Evolutionary conservation across 2,797 vertebrate species (phyloP), one percentile per base, ranked within the genome.

Genomic region (Scolopax rusticola): DNA sequence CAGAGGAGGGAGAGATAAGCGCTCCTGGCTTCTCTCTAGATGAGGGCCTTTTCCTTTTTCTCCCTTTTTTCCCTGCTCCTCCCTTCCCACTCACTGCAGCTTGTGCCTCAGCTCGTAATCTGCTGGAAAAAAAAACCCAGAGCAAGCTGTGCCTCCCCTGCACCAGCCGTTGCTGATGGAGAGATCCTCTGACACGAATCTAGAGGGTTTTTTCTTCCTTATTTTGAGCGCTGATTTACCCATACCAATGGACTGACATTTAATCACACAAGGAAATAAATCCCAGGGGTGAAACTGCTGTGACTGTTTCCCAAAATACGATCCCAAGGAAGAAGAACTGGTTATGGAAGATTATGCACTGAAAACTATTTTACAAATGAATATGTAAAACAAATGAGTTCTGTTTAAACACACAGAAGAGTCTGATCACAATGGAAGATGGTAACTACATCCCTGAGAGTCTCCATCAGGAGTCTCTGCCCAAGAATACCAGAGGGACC

Each of bases 61-160:
- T 77, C 41, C 18, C 38, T 90, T 48, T 93, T 94, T 77, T 85
- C 51, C 60, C 71, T 87, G 30, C 50, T 96, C 51, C 41, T 95
- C 57, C 65, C 91, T 95, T 94, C 94, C 96, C 91, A 96, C 95
- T 95, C 91, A 89, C 19, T 85, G 80, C 77, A 95, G 94, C 60
- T 93, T 82, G 40, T 68, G 84, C 71, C 84, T 96, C 71, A 89
- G 68, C 91, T 77, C 4, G 1, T 95, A 85, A 93, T 94, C 81
- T 93, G 71, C 45, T 89, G 63, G 80, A 8, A 8, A 71, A 95
- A 94, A 95, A 2, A 17, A 10, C 0, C 1, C 61, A 78, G 45
- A 88, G 60, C 77, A 95, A 94, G 83, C 94, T 95, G 93, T 4
- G 19, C 92, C 96, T 97, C 93, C 91, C 57, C 91, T 97, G 91